These are phyloP conservation scores for Cardiocondyla obscurior DNA, from an alignment of 1,140 invertebrate genomes.

Conservation along the genomic window DNA sequence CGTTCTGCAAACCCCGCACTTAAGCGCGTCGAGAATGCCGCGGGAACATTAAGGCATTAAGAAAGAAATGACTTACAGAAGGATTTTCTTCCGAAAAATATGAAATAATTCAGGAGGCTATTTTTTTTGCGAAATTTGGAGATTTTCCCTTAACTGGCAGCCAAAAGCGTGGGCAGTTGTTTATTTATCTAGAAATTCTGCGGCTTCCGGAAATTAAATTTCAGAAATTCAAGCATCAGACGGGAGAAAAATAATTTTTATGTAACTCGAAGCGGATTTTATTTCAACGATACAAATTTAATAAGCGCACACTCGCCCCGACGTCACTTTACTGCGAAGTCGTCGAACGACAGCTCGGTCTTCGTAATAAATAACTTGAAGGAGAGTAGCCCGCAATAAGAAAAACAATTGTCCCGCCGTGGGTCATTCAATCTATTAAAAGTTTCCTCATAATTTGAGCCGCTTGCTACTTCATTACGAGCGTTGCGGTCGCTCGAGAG, in stretches of 20 bases:
- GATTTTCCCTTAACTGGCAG: neutral
- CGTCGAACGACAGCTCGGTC: neutral
- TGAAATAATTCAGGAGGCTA: neutral
- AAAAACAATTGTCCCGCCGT: slow-evolving; percentile 4
- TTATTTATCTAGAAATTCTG: neutral
- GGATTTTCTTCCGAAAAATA: neutral
- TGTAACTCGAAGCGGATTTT: neutral
- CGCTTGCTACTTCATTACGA: neutral
- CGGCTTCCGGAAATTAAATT: neutral
- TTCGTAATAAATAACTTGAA: neutral
- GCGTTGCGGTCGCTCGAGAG: neutral
- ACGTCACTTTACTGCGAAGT: neutral
- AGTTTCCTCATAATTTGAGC: slow-evolving; percentile 17
- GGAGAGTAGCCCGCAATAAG: neutral
- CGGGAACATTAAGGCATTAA: neutral
- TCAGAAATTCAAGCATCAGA: neutral
- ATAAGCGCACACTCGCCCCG: neutral
- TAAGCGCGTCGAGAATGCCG: neutral
- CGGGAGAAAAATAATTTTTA: slow-evolving; percentile 4
- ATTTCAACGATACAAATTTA: neutral
- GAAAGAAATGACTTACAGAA: neutral
- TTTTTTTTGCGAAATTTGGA: neutral
- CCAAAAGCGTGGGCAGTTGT: neutral
- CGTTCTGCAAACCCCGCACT: neutral
- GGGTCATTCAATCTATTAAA: slow-evolving; percentile 5